Percentiles rank a stretch among this genome's conserved stretches.
Conservation (phyloP, 2,797 vertebrate species). For the Amniataba percoides region DNA sequence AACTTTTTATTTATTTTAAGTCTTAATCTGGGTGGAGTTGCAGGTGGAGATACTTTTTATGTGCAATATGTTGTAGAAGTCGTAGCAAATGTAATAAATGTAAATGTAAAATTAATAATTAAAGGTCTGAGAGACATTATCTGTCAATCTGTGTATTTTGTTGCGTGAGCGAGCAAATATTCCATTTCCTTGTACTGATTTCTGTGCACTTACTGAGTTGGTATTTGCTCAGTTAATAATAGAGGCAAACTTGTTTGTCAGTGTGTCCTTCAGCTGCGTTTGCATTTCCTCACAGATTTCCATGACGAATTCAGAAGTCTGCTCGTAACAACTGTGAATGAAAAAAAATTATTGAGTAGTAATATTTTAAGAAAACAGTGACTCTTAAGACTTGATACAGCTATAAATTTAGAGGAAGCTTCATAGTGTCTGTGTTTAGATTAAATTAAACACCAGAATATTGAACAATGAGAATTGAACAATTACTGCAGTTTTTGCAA, state of each 20-base stretch:
- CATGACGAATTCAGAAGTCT: neutral
- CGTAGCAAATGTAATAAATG: slow-evolving; percentile 52
- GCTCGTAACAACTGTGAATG: neutral
- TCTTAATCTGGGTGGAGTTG: slow-evolving; percentile 17
- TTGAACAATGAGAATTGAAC: too few species aligned
- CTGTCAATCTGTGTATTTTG: slow-evolving; percentile 6
- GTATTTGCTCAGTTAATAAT: slow-evolving; percentile 36
- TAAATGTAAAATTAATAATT: slow-evolving; percentile 38
- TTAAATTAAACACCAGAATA: too few species aligned
- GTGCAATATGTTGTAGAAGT: slow-evolving; percentile 61
- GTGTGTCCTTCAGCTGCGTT: slow-evolving; percentile 12
- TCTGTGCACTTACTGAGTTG: neutral
- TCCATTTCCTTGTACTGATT: neutral
- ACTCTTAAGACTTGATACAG: too few species aligned
- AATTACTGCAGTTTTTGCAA: too few species aligned
- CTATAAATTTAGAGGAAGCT: too few species aligned
- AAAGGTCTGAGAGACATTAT: slow-evolving; percentile 25
- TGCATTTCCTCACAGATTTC: slow-evolving; percentile 15
- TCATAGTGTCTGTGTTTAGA: too few species aligned
- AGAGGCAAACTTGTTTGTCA: slow-evolving; percentile 3
- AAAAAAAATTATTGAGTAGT: too few species aligned
- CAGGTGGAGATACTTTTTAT: slow-evolving; percentile 9
- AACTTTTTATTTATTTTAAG: slow-evolving; percentile 42
- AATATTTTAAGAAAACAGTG: too few species aligned
- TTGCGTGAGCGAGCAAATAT: neutral